Evolutionary conservation across 2,113 vertebrate genomes (phyloP).

Genomic region (Burhinus bistriatus): DNA sequence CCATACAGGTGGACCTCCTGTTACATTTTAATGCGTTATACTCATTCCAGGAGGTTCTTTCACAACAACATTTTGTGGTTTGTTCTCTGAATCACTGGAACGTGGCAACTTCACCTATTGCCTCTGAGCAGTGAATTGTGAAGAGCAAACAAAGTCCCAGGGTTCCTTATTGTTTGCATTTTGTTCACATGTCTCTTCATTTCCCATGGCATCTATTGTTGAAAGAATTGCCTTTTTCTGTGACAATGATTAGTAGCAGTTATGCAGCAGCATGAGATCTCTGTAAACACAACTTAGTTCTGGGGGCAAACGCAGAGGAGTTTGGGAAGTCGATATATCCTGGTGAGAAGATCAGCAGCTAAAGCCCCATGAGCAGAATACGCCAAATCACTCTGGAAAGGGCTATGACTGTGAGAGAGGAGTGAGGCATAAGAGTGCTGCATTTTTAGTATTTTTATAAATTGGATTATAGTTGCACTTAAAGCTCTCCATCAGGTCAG

Average conservation of each 20-base stretch:
- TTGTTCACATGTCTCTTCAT: not conserved
- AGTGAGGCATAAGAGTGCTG: not conserved
- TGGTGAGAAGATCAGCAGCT: not conserved
- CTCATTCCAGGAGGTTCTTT: conserved; percentile 11
- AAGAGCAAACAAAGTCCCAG: conserved; percentile 28
- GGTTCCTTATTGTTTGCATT: conserved; percentile 8
- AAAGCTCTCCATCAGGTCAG: not conserved
- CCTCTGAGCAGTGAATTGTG: conserved; percentile 45
- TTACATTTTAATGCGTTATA: not conserved
- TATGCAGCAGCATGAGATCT: not conserved
- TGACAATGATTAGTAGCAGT: not conserved
- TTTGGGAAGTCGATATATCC: not conserved
- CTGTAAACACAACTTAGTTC: not conserved
- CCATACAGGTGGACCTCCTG: not conserved
- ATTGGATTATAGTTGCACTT: not conserved
- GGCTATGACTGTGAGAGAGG: not conserved
- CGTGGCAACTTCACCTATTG: conserved; percentile 44
- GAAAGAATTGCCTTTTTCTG: not conserved
- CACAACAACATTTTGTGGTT: not conserved
- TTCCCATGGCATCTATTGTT: not conserved
- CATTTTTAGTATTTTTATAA: not conserved
- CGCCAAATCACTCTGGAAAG: not conserved
- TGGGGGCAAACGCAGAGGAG: not conserved
- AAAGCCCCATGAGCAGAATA: not conserved
- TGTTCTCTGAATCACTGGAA: conserved; percentile 31